These are phyloP conservation scores for Leucophenga montana DNA, from an alignment of 2,888 invertebrate genomes.

Conservation along the genomic window DNA sequence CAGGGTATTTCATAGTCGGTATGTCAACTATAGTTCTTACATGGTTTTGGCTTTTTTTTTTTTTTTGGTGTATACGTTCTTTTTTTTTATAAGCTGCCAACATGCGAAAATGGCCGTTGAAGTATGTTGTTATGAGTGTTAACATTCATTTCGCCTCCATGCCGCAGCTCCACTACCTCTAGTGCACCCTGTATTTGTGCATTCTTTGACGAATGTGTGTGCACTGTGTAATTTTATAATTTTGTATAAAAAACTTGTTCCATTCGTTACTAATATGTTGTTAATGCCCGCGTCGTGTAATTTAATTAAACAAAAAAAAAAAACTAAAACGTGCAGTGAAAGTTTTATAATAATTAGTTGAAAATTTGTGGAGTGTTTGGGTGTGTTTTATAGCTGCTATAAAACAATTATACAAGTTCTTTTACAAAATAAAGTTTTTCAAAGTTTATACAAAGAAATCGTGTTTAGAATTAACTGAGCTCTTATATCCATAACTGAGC, in stretches of 20 bases:
- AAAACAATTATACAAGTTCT: too few relatives aligned
- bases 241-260: neutral
- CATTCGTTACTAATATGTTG: conserved; percentile 55
- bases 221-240: too few relatives aligned
- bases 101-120: conserved; percentile 69
- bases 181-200: conserved; percentile 32
- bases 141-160: conserved; percentile 51
- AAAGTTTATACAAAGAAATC: too few relatives aligned
- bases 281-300: conserved; percentile 66
- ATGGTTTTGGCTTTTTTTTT: neutral
- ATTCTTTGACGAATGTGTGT: neutral
- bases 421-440: neutral
- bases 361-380: conserved; percentile 1
- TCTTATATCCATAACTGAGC: too few relatives aligned
- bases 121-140: conserved; percentile 67
- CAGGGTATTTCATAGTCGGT: too few relatives aligned
- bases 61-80: conserved; percentile 56
- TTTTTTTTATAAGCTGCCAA: conserved; percentile 68
- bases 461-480: too few relatives aligned
- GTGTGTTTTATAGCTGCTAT: neutral
- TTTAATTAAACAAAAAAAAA: conserved; percentile 57
- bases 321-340: conserved; percentile 57
- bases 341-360: conserved; percentile 65
- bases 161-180: neutral
- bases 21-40: neutral